Evolutionary conservation across 1,140 invertebrate species (phyloP).

Genomic region (Drosophila ficusphila): DNA sequence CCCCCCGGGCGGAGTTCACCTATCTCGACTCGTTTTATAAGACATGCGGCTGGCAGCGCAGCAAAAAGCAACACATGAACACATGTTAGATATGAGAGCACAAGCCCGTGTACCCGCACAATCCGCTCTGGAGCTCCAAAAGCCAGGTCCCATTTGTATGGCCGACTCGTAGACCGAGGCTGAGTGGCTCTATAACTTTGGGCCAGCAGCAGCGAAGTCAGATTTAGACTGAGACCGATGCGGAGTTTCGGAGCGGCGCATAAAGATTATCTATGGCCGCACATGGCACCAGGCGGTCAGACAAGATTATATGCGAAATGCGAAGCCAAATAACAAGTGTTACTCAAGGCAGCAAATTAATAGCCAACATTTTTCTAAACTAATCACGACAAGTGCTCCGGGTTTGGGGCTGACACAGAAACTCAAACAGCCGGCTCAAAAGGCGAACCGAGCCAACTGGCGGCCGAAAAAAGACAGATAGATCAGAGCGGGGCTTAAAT

Average conservation of each 20-base stretch:
- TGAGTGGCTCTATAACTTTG: slow-evolving; percentile 5
- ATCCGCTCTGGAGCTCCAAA: slow-evolving; percentile 2
- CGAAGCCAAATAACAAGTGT: slow-evolving; percentile 63
- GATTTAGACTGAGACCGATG: slow-evolving; percentile 1
- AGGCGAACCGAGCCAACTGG: slow-evolving; percentile 18
- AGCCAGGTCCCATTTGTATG: slow-evolving; percentile 41
- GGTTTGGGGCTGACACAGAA: slow-evolving; percentile 44
- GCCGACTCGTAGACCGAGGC: slow-evolving; percentile 1
- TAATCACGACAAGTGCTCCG: slow-evolving; percentile 63
- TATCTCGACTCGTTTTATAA: slow-evolving; percentile 26
- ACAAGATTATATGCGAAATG: slow-evolving; percentile 60
- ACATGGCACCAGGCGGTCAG: slow-evolving; percentile 55
- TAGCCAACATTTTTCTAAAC: slow-evolving; percentile 67
- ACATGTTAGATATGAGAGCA: slow-evolving; percentile 41
- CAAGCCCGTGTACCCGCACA: slow-evolving; percentile 7
- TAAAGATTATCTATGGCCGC: slow-evolving; percentile 56
- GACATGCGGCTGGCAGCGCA: slow-evolving; percentile 3
- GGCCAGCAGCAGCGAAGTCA: not conserved
- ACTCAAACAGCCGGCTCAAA: slow-evolving; percentile 26
- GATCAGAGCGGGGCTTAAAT: slow-evolving; percentile 41
- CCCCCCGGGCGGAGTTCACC: slow-evolving; percentile 5
- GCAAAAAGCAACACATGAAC: slow-evolving; percentile 23
- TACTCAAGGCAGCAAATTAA: slow-evolving; percentile 69
- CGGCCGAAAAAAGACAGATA: slow-evolving; percentile 34
- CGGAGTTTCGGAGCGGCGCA: slow-evolving; percentile 18